Conservation (phyloP, 2,888 invertebrate genomes). For the Dasysyrphus tricinctus region DNA sequence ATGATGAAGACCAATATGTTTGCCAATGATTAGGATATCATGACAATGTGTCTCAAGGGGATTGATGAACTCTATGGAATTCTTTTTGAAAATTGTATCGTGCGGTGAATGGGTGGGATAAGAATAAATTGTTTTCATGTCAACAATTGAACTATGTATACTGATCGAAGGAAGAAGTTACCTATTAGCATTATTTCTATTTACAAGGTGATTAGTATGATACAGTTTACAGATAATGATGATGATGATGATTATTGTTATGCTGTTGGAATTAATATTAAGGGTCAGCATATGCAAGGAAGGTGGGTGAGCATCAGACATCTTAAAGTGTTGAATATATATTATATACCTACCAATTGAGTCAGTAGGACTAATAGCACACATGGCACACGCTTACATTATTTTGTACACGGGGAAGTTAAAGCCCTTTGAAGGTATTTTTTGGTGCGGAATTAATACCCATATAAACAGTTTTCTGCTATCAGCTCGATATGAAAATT, state of each 20-base stretch:
- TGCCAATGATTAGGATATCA: slow-evolving; percentile 58
- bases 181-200: background rate
- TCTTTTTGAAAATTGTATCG: background rate
- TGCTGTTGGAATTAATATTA: background rate
- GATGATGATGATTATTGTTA: background rate
- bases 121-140: background rate
- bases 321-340: background rate
- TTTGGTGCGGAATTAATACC: too few relatives aligned
- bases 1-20: slow-evolving; percentile 39
- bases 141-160: background rate
- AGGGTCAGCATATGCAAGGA: background rate
- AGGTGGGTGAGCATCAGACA: background rate
- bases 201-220: slow-evolving; percentile 8
- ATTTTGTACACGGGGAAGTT: too few relatives aligned
- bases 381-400: too few relatives aligned
- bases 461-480: too few relatives aligned
- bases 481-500: too few relatives aligned
- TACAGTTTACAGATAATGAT: background rate
- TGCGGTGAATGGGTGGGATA: background rate
- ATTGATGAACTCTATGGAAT: slow-evolving; percentile 41
- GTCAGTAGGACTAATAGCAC: too few relatives aligned
- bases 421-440: too few relatives aligned
- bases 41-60: slow-evolving; percentile 34
- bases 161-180: background rate
- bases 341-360: too few relatives aligned